Evolutionary conservation across 2,888 invertebrate genomes (phyloP).

Genomic region (Drosophila incognita): DNA sequence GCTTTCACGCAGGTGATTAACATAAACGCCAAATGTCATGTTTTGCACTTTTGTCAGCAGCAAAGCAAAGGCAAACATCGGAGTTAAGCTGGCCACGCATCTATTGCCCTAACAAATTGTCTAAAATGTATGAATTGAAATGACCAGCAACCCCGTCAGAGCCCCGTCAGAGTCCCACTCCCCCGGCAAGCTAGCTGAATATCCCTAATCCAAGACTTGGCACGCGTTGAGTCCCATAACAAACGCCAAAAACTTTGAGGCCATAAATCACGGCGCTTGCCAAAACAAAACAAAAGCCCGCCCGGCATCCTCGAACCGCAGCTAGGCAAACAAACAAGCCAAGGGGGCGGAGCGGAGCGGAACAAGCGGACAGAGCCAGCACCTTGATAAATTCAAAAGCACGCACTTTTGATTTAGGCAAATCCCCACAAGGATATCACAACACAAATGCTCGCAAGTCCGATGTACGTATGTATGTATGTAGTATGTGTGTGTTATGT

Average conservation of each 20-base stretch:
- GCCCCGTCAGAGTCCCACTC: neutral
- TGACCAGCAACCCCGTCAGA: slow-evolving; percentile 41
- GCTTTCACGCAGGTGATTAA: slow-evolving; percentile 85
- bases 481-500: slow-evolving; percentile 9
- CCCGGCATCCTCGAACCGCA: slow-evolving; percentile 61
- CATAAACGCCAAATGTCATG: slow-evolving; percentile 83
- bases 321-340: slow-evolving; percentile 62
- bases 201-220: slow-evolving; percentile 67
- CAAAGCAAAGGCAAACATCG: slow-evolving; percentile 33
- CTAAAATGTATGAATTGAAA: slow-evolving; percentile 51
- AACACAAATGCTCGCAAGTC: slow-evolving; percentile 35
- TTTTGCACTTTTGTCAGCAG: slow-evolving; percentile 67
- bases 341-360: slow-evolving; percentile 9
- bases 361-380: slow-evolving; percentile 44
- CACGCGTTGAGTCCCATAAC: slow-evolving; percentile 67
- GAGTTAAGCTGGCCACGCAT: slow-evolving; percentile 53
- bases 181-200: slow-evolving; percentile 18
- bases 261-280: slow-evolving; percentile 84
- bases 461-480: neutral
- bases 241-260: slow-evolving; percentile 75
- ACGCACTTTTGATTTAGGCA: slow-evolving; percentile 81
- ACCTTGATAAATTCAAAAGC: slow-evolving; percentile 80
- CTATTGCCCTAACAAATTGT: slow-evolving; percentile 67
- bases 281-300: slow-evolving; percentile 72
- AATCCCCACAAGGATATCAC: slow-evolving; percentile 68